Evolutionary conservation across 2,888 invertebrate species (phyloP), one percentile per base, ranked within the genome.

Genomic region (Rapana venosa): DNA sequence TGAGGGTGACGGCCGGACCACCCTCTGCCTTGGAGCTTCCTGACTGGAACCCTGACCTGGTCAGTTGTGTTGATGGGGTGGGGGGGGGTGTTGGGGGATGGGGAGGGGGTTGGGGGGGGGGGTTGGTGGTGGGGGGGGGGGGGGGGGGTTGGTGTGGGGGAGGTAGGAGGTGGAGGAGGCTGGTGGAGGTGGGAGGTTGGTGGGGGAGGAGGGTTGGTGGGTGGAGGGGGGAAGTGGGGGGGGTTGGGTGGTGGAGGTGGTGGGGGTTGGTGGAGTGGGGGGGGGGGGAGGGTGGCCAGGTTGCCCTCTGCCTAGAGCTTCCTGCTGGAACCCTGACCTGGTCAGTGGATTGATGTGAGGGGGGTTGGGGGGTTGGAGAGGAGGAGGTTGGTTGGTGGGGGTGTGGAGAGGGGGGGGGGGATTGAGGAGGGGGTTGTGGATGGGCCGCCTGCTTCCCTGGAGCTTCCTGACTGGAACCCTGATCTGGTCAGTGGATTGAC

Each of bases 361-460:
- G 66, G 13, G 66, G 66, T 13, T 13, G 13, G 20, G 66, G 47
- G 47, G 47, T 47, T 2, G 47, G 47, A 8, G 15, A 22, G 66
- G 47, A 66, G 66, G 66, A 20, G 66, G 66, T 22, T 0, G 20
- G 66, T 15, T 20, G 66, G 66, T 17, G 66, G 26, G 22, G 13
- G 66, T 5, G 66, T 20, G 66, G 20, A 5, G 66, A 22, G 26
- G 66, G 20, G 17, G 66, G 66, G 66, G 13, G 20, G 66, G 66
- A 5, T 61, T 66, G 66, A 5, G 66, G 5, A 22, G 20, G 66
- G 22, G 61, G 91, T 96, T 90, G 91, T 93, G 4, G 94, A 95
- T 11, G 96, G 96, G 22, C 95, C 95, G 8, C 95, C 96, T 0
- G 91, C 94, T 30, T 92, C 93, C 66, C 90, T 96, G 15, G 91